Percentiles rank a stretch among this genome's conserved stretches.
Conservation (phyloP, 2,113 vertebrate genomes). For the Craseonycteris thonglongyai region DNA sequence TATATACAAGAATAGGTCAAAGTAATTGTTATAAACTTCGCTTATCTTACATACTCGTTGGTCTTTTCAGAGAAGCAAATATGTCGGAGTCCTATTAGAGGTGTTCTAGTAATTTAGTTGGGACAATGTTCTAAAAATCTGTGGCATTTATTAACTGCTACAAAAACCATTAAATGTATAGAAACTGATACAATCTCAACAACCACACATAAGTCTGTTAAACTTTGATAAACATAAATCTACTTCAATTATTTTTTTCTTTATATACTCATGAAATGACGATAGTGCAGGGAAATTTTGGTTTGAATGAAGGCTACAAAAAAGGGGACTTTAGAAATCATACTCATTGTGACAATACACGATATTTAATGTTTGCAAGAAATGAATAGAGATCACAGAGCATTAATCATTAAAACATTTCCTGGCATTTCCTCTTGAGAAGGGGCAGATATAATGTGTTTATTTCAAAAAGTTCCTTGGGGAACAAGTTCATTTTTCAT, state of each 20-base stretch:
- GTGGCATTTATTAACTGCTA: background rate
- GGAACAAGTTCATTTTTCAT: background rate
- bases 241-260: background rate
- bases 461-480: background rate
- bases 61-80: background rate
- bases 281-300: background rate
- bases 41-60: background rate
- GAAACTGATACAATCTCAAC: background rate
- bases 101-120: background rate
- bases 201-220: background rate
- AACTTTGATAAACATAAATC: background rate
- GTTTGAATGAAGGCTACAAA: background rate
- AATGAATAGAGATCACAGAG: background rate
- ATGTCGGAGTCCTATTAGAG: background rate
- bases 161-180: background rate
- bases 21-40: background rate
- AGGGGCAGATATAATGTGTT: background rate
- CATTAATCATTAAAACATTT: background rate
- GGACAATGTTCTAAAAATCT: background rate
- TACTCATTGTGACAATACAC: background rate
- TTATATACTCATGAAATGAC: background rate
- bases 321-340: background rate
- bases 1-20: background rate
- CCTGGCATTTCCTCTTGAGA: background rate
- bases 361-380: background rate